These are phyloP conservation scores for Drosophila acutilabella DNA, from an alignment of 2,888 invertebrate genomes.

Conservation along the genomic window DNA sequence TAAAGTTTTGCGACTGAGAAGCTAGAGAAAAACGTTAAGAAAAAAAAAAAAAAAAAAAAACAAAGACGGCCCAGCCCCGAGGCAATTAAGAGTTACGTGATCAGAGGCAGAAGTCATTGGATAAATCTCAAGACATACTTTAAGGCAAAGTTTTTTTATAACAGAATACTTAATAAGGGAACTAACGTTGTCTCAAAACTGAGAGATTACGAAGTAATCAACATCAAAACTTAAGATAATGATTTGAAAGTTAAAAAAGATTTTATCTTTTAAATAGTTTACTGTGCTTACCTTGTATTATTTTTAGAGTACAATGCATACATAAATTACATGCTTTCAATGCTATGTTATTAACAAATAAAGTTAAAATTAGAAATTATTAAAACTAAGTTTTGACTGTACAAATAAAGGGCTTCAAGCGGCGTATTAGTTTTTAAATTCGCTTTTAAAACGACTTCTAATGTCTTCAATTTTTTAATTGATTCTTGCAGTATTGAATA, in stretches of 20 bases:
- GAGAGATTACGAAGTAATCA: conserved; percentile 1
- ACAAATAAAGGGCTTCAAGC: no score
- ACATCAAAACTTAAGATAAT: background rate
- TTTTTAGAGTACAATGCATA: no score
- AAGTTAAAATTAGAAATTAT: no score
- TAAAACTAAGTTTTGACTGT: no score
- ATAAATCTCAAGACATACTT: conserved; percentile 14
- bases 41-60: conserved; percentile 22
- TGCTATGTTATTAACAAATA: no score
- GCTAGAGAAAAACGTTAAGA: conserved; percentile 16
- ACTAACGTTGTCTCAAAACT: conserved; percentile 1
- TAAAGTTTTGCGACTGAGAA: conserved; percentile 50
- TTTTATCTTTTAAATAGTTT: background rate
- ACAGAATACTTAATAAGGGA: conserved; percentile 20
- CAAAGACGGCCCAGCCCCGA: conserved; percentile 19
- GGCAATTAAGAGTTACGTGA: conserved; percentile 54
- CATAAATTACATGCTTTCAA: no score
- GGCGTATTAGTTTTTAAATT: no score
- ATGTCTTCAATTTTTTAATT: no score
- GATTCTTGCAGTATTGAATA: no score
- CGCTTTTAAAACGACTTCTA: no score
- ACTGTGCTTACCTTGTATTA: background rate
- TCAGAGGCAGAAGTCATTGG: conserved; percentile 26
- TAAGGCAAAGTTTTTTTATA: conserved; percentile 5
- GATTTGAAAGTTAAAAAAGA: background rate